Evolutionary conservation across 2,113 vertebrate genomes (phyloP), one percentile per base, ranked within the genome.

Genomic region (Macquaria australasica): DNA sequence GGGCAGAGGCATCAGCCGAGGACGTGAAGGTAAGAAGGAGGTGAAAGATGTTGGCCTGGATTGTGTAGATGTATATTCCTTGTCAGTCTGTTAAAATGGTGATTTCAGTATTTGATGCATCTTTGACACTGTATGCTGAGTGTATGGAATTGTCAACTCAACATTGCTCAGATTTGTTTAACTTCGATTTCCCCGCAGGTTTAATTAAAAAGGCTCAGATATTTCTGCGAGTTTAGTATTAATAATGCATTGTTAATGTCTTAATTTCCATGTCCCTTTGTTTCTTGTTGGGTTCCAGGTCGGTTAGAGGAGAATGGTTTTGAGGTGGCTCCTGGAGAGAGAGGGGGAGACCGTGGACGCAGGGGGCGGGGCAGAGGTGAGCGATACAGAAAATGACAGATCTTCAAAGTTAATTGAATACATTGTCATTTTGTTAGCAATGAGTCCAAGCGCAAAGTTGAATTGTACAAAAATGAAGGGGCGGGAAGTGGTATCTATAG

Each of bases 231-330:
- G 11, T 21, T 56, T 5, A 43, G 1, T 77, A 23, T 84, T 53
- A 50, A 59, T 71, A 18, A 55, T 56, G 50, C 28, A 6, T 69
- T 25, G 68, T 53, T 48, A 20, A 16, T 31, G 31, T 48, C n/a
- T 20, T 64, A 18, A 37, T 55, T 53, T 51, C 1, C 15, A 5
- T 48, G 10, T n/a, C 18, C 4, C 4, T 69, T 51, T 56, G 5
- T 31, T 71, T 79, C 20, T 55, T 85, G 34, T 80, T 85, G 4
- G 23, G 15, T 87, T 91, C 6, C 88, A 99, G 98, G 97, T 86
- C 96, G 96, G 88, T 77, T 92, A 25, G 98, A 99, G 91, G 98
- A 99, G 89, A 99, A 99, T 81, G 98, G 97, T 59, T 96, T 98
- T 93, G 98, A 98, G 84, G 95, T 77, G 79, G 94, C 53, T 90